Conservation (phyloP, 2,888 invertebrate genomes). For the Lycophotia porphyrea region DNA sequence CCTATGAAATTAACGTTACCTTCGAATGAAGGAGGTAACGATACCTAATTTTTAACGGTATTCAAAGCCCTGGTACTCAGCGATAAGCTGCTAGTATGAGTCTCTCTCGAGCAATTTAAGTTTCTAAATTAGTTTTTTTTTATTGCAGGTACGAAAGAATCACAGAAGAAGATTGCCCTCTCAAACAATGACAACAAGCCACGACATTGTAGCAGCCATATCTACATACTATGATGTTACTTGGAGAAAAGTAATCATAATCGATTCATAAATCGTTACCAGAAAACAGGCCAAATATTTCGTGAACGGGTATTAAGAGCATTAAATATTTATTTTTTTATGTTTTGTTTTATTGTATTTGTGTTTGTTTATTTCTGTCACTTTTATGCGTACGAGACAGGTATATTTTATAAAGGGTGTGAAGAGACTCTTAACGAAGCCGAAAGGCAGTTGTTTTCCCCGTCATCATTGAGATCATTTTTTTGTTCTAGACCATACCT, state of each 20-base stretch:
- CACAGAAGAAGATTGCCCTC: slow-evolving; percentile 44
- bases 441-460: too few species aligned
- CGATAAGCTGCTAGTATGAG: background rate
- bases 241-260: too few species aligned
- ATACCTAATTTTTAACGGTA: too few species aligned
- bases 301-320: background rate
- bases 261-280: too few species aligned
- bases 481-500: too few species aligned
- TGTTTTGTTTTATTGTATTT: too few species aligned
- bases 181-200: background rate
- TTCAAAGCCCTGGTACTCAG: too few species aligned
- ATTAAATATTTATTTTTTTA: background rate
- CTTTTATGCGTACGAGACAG: background rate
- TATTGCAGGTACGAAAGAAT: slow-evolving; percentile 43
- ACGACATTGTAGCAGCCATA: background rate
- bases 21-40: too few species aligned
- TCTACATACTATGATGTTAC: background rate
- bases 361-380: background rate
- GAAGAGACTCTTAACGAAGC: too few species aligned
- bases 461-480: too few species aligned
- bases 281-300: slow-evolving; percentile 1
- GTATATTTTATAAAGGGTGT: too few species aligned
- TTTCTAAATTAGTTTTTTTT: background rate
- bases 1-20: too few species aligned
- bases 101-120: background rate